Percentiles rank a stretch among this genome's conserved stretches.
Evolutionary conservation across 2,797 vertebrate species (phyloP).

Genomic region (Scolopax bukidnonensis): DNA sequence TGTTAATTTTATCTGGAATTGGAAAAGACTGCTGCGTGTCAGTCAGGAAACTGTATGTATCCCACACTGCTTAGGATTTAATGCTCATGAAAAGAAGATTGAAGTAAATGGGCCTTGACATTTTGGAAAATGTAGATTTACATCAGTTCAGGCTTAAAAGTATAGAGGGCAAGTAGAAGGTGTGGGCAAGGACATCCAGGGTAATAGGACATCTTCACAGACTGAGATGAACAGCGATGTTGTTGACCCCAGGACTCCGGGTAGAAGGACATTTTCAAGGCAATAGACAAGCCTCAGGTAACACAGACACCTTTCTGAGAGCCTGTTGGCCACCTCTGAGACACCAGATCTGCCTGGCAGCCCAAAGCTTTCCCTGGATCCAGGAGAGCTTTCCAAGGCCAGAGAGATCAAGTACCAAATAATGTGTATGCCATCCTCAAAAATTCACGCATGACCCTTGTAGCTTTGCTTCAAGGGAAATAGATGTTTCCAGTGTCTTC

Average conservation of each 20-base stretch:
- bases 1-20: neutral
- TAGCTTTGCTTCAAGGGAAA: neutral
- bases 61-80: neutral
- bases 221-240: neutral
- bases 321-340: neutral
- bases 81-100: slow-evolving; percentile 26
- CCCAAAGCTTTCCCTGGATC: neutral
- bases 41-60: neutral
- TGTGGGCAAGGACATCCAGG: neutral
- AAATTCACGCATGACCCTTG: neutral
- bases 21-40: neutral
- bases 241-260: neutral
- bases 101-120: slow-evolving; percentile 32
- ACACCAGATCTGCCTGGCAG: neutral
- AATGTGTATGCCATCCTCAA: accelerated
- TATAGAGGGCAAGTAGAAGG: neutral
- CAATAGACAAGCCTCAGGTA: neutral
- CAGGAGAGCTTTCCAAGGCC: neutral
- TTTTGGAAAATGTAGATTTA: neutral
- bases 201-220: neutral
- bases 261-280: neutral
- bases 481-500: neutral
- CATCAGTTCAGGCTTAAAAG: neutral
- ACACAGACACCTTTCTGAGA: neutral
- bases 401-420: neutral